Evolutionary conservation across 1,140 invertebrate species (phyloP), one percentile per base, ranked within the genome.

Genomic region (Dendrolimus punctatus): DNA sequence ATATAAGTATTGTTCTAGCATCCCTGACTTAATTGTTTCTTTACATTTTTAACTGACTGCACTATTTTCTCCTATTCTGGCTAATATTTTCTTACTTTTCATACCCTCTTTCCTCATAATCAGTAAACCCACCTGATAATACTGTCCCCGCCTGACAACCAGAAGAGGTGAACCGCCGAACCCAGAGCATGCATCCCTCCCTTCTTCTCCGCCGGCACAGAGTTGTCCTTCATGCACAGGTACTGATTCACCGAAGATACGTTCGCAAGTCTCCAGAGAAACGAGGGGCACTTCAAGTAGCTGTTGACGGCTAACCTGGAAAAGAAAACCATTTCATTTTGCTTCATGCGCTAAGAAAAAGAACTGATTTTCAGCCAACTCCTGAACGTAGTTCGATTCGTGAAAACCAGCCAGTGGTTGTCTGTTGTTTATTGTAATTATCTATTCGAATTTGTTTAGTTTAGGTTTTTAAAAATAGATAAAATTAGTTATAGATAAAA

Each of bases 101-200:
- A 93, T 92, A n/a, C 91, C 92, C 46, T 44, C 8, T 44, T 44
- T 9, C 6, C 4, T 9, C 73, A 58, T 88, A 88, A 63, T n/a
- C 39, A 42, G n/a, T 8, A 47, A 46, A 57, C 47, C 50, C 53
- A 80, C 91, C 86, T 92, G 91, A 42, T 90, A 89, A 73, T 89
- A 90, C 40, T 86, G 88, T 4, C 88, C 88, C 45, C 89, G 89
- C 54, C 90, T 87, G 43, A 83, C 84, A 0, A 91, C 67, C 40
- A 93, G 69, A 4, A 93, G 71, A 0, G 92, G 92, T 0, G 92
- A 90, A 6, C 92, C 92, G 5, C 92, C 92, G 62, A 93, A 93
- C 2, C 92, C 92, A 6, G 91, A 89, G 57, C 92, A 93, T 0
- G 91, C 92, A 72, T 93, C 92, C 49, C 89, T 87, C 2, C 88